Conservation (phyloP, 2,113 vertebrate genomes). For the Eulacestoma nigropectus region DNA sequence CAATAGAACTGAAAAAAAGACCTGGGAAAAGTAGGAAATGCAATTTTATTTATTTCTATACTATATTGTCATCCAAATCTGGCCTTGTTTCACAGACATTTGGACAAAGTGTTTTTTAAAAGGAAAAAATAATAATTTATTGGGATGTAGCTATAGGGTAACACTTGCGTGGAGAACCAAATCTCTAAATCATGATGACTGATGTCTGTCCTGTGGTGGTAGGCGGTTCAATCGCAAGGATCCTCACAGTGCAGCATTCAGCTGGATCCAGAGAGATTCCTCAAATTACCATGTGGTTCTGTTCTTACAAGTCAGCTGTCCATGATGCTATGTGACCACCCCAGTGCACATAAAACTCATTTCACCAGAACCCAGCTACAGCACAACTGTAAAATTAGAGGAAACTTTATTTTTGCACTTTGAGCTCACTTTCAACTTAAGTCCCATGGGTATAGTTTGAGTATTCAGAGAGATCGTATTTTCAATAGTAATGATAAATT, state of each 20-base stretch:
- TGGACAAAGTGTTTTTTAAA: not conserved
- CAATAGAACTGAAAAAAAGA: not conserved
- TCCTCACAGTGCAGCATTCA: not conserved
- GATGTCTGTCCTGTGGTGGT: not conserved
- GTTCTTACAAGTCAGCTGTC: not conserved
- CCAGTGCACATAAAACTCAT: not conserved
- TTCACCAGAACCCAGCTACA: not conserved
- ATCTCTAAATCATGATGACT: not conserved
- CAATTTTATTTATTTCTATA: not conserved
- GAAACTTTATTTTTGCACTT: not conserved
- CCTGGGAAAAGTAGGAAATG: not conserved
- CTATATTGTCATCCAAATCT: not conserved
- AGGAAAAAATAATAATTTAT: not conserved
- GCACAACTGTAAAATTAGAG: not conserved
- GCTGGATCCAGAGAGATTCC: not conserved
- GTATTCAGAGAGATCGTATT: not conserved
- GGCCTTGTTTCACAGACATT: not conserved
- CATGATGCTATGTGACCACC: rapidly evolving
- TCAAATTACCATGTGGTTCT: not conserved
- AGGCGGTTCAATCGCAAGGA: rapidly evolving
- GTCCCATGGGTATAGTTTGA: not conserved
- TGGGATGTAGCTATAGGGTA: not conserved
- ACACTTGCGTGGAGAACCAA: not conserved
- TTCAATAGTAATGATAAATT: not conserved
- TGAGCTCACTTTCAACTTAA: not conserved